These are phyloP conservation scores for Tychaedon coryphoeus DNA, from an alignment of 2,113 vertebrate species.

Conservation along the genomic window DNA sequence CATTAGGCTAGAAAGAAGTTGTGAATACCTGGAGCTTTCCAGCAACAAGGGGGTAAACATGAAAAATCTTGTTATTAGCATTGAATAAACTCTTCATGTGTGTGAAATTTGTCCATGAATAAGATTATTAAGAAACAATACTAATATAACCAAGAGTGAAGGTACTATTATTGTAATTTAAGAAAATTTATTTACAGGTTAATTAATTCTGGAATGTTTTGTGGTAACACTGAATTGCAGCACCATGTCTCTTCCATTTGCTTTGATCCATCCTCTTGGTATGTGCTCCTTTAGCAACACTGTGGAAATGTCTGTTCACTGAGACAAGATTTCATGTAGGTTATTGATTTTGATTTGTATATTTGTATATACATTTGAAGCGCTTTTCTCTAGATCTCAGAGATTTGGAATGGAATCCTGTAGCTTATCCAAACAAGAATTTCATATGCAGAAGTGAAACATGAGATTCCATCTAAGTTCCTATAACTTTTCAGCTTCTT, in stretches of 20 bases:
- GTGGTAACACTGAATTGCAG: neutral
- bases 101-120: neutral
- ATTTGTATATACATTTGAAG: slow-evolving; percentile 16
- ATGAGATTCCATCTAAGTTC: neutral
- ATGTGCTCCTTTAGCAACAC: neutral
- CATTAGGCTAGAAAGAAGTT: neutral
- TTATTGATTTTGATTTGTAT: slow-evolving; percentile 30
- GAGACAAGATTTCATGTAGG: neutral
- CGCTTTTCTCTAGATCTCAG: neutral
- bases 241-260: neutral
- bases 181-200: neutral
- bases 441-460: slow-evolving; percentile 6
- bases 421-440: slow-evolving; percentile 16
- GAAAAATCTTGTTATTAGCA: neutral
- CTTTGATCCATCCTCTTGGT: slow-evolving; percentile 2
- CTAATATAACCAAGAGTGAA: neutral
- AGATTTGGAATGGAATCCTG: neutral
- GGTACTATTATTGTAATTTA: neutral
- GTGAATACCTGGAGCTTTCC: neutral
- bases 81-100: neutral
- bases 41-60: neutral
- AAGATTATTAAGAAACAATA: neutral
- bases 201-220: neutral
- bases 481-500: slow-evolving; percentile 1
- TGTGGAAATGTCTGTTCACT: neutral